These are phyloP conservation scores for Gymnoscopelus microlampas DNA, from an alignment of 2,797 vertebrate genomes.

Conservation along the genomic window DNA sequence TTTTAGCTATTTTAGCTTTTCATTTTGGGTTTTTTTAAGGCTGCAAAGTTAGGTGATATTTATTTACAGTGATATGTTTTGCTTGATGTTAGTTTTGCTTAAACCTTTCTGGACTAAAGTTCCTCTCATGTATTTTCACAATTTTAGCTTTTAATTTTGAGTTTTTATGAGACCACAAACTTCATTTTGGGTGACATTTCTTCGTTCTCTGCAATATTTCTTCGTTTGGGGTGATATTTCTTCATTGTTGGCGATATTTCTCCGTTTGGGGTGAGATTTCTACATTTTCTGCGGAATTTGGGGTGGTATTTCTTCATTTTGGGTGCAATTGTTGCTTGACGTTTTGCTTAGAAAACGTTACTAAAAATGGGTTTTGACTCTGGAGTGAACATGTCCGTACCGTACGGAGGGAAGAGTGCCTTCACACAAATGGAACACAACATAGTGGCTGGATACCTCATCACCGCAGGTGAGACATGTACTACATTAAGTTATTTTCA, in stretches of 20 bases:
- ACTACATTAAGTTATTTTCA: no score
- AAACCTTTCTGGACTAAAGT: no score
- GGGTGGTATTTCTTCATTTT: constrained; percentile 27
- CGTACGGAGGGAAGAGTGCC: constrained; percentile 82
- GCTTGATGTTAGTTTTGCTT: no score
- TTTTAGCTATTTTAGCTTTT: no score
- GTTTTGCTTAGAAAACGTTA: constrained; percentile 24
- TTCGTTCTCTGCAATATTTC: no score
- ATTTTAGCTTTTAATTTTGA: no score
- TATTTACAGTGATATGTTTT: no score
- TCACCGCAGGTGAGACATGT: constrained; percentile 89
- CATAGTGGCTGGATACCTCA: constrained; percentile 93
- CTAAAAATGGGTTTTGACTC: constrained; percentile 70
- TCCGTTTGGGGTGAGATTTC: neutral
- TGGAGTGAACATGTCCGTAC: constrained; percentile 78
- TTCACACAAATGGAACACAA: constrained; percentile 94
- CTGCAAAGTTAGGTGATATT: no score
- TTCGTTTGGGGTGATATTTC: constrained; percentile 8
- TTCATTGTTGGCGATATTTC: constrained; percentile 45
- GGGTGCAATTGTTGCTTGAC: constrained; percentile 24
- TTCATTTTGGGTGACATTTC: no score
- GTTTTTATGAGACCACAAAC: no score
- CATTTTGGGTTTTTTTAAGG: no score
- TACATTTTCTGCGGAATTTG: constrained; percentile 8
- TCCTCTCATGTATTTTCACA: no score